Evolutionary conservation across 2,888 invertebrate species (phyloP).

Genomic region (Aporophyla lueneburgensis): DNA sequence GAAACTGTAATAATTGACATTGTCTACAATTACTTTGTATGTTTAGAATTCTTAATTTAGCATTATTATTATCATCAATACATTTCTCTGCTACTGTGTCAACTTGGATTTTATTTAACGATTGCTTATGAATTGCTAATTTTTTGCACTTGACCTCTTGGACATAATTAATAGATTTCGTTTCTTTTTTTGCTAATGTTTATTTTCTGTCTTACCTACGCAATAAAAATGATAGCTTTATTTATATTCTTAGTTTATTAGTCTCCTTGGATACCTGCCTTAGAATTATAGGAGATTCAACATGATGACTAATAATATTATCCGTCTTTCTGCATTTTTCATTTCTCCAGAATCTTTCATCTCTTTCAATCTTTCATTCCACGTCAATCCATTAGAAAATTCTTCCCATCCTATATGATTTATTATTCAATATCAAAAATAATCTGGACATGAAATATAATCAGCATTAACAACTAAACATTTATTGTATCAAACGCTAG

Average conservation of each 20-base stretch:
- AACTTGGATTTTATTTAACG: neutral
- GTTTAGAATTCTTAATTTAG: neutral
- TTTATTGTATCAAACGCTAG: slow-evolving; percentile 59
- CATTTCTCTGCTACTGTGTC: slow-evolving; percentile 18
- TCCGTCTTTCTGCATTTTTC: slow-evolving; percentile 10
- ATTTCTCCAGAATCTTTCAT: slow-evolving; percentile 31
- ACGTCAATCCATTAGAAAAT: slow-evolving; percentile 21
- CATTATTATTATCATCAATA: slow-evolving; percentile 6
- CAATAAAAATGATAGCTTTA: neutral
- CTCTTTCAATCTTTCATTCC: slow-evolving; percentile 20
- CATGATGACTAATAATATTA: slow-evolving; percentile 18
- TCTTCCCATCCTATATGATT: slow-evolving; percentile 43
- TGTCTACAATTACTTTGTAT: slow-evolving; percentile 1
- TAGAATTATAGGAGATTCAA: neutral
- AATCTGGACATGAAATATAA: slow-evolving; percentile 62
- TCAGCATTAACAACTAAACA: slow-evolving; percentile 60
- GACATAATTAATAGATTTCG: slow-evolving; percentile 1
- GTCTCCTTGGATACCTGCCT: neutral
- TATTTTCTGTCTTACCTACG: neutral
- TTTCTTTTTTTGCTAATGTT: slow-evolving; percentile 3
- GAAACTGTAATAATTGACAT: neutral
- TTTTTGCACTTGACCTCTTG: slow-evolving; percentile 18
- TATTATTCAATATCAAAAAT: slow-evolving; percentile 53
- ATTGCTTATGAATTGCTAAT: slow-evolving; percentile 7
- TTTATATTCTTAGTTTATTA: neutral